These are phyloP conservation scores for Brachylomia viminalis DNA, from an alignment of 2,888 invertebrate species.

Conservation along the genomic window DNA sequence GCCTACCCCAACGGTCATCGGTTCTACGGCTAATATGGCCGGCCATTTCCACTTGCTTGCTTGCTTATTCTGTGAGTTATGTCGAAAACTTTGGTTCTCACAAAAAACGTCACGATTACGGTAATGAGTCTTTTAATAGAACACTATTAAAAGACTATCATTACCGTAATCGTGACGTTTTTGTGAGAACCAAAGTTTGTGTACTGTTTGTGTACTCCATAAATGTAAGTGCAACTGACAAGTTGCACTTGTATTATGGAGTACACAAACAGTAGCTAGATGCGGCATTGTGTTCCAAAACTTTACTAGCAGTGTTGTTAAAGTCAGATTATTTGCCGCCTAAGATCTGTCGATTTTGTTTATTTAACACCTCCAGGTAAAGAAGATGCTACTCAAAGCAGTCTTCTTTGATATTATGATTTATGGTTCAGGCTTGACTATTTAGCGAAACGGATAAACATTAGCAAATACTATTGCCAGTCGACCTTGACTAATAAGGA, in stretches of 20 bases:
- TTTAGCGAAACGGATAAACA: neutral
- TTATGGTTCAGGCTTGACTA: neutral
- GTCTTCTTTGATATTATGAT: neutral
- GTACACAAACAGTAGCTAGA: no score
- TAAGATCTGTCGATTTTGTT: neutral
- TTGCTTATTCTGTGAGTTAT: no score
- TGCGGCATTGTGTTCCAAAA: neutral
- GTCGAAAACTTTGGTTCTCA: no score
- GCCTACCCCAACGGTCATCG: no score
- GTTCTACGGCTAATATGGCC: no score
- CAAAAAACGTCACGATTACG: neutral
- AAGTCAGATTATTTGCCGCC: neutral
- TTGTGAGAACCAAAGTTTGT: no score
- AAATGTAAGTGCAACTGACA: no score
- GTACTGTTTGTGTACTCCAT: no score
- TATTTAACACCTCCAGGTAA: neutral
- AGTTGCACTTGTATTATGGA: no score
- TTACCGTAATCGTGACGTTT: no score
- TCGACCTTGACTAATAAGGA: neutral
- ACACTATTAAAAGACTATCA: no score
- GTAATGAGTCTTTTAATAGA: neutral
- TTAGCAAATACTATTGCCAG: neutral
- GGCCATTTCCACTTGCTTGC: no score
- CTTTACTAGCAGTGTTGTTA: neutral
- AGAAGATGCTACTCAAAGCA: neutral